Evolutionary conservation across 2,113 vertebrate species (phyloP).

Genomic region (Desmodus rotundus): DNA sequence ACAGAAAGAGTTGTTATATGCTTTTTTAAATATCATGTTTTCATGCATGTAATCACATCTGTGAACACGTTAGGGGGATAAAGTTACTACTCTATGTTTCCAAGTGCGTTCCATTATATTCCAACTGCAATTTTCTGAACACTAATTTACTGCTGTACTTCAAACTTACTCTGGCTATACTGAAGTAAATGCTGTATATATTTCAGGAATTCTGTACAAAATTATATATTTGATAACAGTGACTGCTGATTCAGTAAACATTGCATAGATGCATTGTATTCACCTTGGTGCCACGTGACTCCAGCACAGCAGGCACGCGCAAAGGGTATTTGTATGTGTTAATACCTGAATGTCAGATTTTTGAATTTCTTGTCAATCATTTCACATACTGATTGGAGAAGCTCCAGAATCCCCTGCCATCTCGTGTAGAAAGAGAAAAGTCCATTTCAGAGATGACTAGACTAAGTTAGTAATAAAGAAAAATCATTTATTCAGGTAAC

Average conservation of each 20-base stretch:
- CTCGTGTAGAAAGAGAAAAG: neutral
- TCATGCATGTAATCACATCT: slow-evolving; percentile 44
- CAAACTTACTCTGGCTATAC: slow-evolving; percentile 40
- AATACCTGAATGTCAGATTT: slow-evolving; percentile 42
- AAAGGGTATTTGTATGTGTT: slow-evolving; percentile 27
- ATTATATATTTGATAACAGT: slow-evolving; percentile 73
- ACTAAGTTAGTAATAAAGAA: neutral
- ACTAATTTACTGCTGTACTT: slow-evolving; percentile 64
- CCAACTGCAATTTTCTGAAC: slow-evolving; percentile 65
- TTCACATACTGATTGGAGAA: neutral
- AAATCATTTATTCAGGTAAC: neutral
- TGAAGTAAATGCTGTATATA: slow-evolving; percentile 57
- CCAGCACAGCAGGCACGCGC: slow-evolving; percentile 18
- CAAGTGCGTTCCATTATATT: slow-evolving; percentile 68
- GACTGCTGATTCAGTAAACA: slow-evolving; percentile 65
- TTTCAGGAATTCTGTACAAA: slow-evolving; percentile 65
- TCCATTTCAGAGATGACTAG: neutral
- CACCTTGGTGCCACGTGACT: neutral
- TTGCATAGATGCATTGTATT: slow-evolving; percentile 29
- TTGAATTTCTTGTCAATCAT: neutral
- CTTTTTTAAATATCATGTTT: slow-evolving; percentile 34
- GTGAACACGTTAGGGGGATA: slow-evolving; percentile 28
- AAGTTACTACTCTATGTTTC: slow-evolving; percentile 55
- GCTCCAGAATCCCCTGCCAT: neutral
- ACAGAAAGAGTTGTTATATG: neutral